Evolutionary conservation across 2,797 vertebrate species (phyloP).

Genomic region (Lophius americanus): DNA sequence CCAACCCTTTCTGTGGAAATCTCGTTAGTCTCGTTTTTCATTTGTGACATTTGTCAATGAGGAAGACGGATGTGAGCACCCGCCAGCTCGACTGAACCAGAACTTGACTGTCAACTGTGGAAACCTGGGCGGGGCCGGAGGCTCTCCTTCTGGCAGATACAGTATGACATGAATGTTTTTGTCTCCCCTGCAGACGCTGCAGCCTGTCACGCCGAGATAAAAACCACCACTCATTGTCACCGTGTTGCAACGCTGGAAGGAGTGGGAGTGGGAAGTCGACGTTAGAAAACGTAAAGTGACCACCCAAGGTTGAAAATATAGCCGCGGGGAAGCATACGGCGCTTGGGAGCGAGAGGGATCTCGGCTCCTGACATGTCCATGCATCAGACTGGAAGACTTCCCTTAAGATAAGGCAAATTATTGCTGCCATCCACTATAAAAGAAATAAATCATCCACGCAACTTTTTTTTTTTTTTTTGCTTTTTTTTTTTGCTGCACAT

Average conservation of each 20-base stretch:
- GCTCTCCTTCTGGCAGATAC: slow-evolving; percentile 52
- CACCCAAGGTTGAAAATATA: slow-evolving; percentile 68
- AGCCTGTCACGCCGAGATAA: slow-evolving; percentile 10
- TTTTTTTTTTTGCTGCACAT: slow-evolving; percentile 53
- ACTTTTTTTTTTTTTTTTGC: slow-evolving; percentile 58
- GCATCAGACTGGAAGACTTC: slow-evolving; percentile 68
- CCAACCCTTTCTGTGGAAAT: slow-evolving; percentile 49
- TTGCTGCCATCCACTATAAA: slow-evolving; percentile 59
- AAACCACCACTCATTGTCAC: slow-evolving; percentile 21
- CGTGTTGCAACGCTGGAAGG: slow-evolving; percentile 38
- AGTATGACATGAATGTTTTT: slow-evolving; percentile 52
- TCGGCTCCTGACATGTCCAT: slow-evolving; percentile 60
- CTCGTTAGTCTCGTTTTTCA: slow-evolving; percentile 70
- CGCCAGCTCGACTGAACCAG: slow-evolving; percentile 51
- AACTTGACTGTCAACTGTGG: slow-evolving; percentile 64
- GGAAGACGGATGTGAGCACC: slow-evolving; percentile 53
- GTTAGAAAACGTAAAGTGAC: slow-evolving; percentile 67
- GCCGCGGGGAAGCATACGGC: slow-evolving; percentile 50
- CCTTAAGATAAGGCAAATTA: slow-evolving; percentile 75
- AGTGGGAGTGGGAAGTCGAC: slow-evolving; percentile 30
- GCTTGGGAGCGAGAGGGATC: slow-evolving; percentile 47
- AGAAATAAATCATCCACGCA: slow-evolving; percentile 73
- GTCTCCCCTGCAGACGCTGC: slow-evolving; percentile 23
- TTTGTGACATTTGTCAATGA: slow-evolving; percentile 50
- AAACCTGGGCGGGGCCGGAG: slow-evolving; percentile 56